Conservation (phyloP, 2,888 invertebrate genomes). For the Ophion ventricosus region DNA sequence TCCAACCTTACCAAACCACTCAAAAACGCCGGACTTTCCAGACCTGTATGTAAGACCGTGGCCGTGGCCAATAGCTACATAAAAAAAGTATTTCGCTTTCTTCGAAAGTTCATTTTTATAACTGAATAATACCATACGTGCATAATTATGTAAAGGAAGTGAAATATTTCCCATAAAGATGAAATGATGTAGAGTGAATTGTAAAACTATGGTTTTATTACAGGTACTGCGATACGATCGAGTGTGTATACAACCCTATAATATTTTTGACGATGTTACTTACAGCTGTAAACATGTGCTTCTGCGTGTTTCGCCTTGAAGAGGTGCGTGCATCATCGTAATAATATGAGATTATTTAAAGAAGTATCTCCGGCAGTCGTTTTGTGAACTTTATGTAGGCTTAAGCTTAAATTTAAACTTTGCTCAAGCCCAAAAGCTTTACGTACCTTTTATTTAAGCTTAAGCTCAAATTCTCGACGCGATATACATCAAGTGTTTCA, state of each 20-base stretch:
- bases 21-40: too few species aligned
- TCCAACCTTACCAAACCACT: too few species aligned
- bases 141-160: not conserved
- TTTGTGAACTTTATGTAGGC: too few species aligned
- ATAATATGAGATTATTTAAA: not conserved
- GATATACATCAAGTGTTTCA: too few species aligned
- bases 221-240: constrained; percentile 64
- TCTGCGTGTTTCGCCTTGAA: constrained; percentile 62
- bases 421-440: too few species aligned
- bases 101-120: not conserved
- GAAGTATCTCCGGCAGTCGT: too few species aligned
- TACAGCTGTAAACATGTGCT: constrained; percentile 61
- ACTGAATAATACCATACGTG: not conserved
- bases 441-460: too few species aligned
- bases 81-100: not conserved
- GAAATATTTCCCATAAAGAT: not conserved
- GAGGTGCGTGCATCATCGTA: constrained; percentile 37
- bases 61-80: not conserved
- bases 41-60: too few species aligned
- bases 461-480: too few species aligned
- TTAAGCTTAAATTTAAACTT: too few species aligned
- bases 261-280: constrained; percentile 63
- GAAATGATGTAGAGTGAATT: not conserved
- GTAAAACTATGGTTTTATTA: constrained; percentile 1
- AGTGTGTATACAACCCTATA: constrained; percentile 61